Conservation (phyloP, 1,140 invertebrate genomes). For the Bombus sibiricus region DNA sequence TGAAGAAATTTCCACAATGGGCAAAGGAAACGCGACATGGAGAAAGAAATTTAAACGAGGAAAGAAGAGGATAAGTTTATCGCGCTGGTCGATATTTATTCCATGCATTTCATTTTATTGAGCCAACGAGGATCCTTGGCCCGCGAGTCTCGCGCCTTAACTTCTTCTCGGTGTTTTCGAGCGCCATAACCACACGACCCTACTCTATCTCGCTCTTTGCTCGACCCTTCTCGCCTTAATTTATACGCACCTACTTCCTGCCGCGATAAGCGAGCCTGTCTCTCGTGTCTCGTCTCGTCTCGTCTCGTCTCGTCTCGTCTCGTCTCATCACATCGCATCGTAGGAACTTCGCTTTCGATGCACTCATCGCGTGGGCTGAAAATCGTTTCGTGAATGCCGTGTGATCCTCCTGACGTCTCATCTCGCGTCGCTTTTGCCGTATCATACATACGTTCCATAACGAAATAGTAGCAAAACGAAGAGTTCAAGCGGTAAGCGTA, state of each 20-base stretch:
- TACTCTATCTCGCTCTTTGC: conserved; percentile 29
- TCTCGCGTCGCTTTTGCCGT: too few species aligned
- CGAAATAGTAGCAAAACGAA: too few species aligned
- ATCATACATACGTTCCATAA: too few species aligned
- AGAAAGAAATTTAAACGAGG: background rate
- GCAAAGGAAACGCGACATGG: background rate
- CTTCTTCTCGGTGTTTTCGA: conserved; percentile 39
- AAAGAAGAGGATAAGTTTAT: conserved; percentile 47
- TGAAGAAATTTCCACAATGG: background rate
- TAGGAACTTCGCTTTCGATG: too few species aligned
- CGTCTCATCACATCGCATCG: too few species aligned
- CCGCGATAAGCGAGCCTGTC: conserved; percentile 52
- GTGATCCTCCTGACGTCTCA: too few species aligned
- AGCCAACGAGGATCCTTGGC: background rate
- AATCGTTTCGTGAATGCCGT: too few species aligned
- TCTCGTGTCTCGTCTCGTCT: conserved; percentile 50
- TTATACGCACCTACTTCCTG: conserved; percentile 60
- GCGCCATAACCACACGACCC: conserved; percentile 37
- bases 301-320: conserved; percentile 39
- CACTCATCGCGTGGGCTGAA: too few species aligned
- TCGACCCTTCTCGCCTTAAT: conserved; percentile 38
- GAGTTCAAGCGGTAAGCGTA: too few species aligned
- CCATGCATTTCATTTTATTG: conserved; percentile 63
- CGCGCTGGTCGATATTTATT: conserved; percentile 59
- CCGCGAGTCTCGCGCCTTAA: conserved; percentile 16